Conservation (phyloP, 2,888 invertebrate species). For the Calameuta filiformis region DNA sequence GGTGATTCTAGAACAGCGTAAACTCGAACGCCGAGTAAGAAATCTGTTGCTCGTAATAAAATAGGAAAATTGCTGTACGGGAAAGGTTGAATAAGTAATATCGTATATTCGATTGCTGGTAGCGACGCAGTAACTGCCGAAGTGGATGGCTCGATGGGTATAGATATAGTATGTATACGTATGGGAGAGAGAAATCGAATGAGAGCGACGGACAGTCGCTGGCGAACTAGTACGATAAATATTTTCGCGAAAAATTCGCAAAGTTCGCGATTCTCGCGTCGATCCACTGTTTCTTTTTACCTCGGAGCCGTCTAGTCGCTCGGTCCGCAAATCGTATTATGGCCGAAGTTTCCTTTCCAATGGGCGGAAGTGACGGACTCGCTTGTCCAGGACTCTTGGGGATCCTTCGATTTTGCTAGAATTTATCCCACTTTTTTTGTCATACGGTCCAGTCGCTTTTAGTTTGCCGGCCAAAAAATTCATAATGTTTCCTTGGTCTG, state of each 20-base stretch:
- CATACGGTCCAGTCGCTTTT: background rate
- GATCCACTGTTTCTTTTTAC: background rate
- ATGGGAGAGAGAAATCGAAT: background rate
- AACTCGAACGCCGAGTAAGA: background rate
- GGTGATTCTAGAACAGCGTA: background rate
- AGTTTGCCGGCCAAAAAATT: background rate
- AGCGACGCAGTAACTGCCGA: background rate
- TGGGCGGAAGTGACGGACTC: background rate
- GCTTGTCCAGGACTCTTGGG: background rate
- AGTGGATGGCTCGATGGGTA: background rate
- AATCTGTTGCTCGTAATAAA: background rate
- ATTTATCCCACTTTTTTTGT: background rate
- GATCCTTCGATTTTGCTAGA: background rate
- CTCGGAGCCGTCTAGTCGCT: background rate
- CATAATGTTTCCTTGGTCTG: background rate
- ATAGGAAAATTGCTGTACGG: background rate
- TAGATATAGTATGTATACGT: background rate
- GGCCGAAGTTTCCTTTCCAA: background rate
- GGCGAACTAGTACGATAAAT: constrained; percentile 21
- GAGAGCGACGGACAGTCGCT: background rate
- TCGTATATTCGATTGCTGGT: background rate
- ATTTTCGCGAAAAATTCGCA: constrained; percentile 17
- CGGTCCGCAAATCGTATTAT: background rate
- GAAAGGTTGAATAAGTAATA: background rate
- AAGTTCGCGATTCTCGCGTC: background rate